Conservation (phyloP, 92 coral and sea anemone genomes). For the Palythoa caribaeorum region DNA sequence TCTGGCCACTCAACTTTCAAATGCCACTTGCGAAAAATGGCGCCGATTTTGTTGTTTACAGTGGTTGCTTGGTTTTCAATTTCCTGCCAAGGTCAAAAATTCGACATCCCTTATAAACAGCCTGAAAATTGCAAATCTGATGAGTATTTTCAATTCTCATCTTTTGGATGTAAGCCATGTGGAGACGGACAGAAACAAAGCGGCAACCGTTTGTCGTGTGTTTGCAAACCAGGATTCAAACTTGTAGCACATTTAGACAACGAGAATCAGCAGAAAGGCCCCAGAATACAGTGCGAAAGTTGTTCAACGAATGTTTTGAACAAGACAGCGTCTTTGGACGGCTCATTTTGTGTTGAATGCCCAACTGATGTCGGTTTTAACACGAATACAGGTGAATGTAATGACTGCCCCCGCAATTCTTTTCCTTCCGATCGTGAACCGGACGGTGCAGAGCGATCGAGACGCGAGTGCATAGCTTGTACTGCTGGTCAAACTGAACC, state of each 20-base stretch:
- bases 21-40: constrained; percentile 51
- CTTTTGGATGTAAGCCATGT: constrained; percentile 70
- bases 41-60: constrained; percentile 66
- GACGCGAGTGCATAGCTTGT: constrained; percentile 73
- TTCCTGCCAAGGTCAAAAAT: constrained; percentile 42
- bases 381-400: constrained; percentile 61
- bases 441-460: constrained; percentile 46
- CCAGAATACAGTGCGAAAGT: constrained; percentile 44
- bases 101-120: constrained; percentile 62
- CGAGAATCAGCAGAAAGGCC: constrained; percentile 55
- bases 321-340: constrained; percentile 78
- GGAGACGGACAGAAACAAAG: constrained; percentile 69
- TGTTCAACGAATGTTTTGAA: constrained; percentile 56
- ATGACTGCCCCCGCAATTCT: constrained; percentile 61
- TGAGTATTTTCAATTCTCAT: constrained; percentile 81
- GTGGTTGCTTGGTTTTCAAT: constrained; percentile 56
- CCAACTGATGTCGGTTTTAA: constrained; percentile 74
- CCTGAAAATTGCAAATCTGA: constrained; percentile 65
- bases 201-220: constrained; percentile 67
- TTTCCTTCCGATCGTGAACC: constrained; percentile 70
- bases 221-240: constrained; percentile 77
- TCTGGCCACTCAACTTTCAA: neutral
- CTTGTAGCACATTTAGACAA: constrained; percentile 13
- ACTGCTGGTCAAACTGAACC: constrained; percentile 55
- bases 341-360: constrained; percentile 85